Percentiles rank a stretch among this genome's conserved stretches.
These are phyloP conservation scores for Smutsia temminckii DNA, from an alignment of 2,797 vertebrate species.

Conservation along the genomic window DNA sequence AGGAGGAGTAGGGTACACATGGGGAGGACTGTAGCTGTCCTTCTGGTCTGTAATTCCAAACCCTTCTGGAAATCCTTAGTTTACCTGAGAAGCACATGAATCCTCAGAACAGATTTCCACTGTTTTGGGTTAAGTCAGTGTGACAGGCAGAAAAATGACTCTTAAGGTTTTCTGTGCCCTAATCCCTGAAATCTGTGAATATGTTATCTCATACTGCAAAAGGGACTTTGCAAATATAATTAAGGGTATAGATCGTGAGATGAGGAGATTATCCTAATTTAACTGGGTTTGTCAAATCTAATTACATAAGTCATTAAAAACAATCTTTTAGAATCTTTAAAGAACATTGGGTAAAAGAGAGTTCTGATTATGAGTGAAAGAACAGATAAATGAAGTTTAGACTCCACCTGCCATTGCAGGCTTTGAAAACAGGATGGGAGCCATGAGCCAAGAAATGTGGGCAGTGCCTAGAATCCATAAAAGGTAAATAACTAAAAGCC, in stretches of 20 bases:
- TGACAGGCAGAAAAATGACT: not conserved
- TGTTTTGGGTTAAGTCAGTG: not conserved
- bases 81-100: not conserved
- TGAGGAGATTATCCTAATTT: not conserved
- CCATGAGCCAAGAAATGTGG: not conserved
- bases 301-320: not conserved
- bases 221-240: not conserved
- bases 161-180: not conserved
- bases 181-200: not conserved
- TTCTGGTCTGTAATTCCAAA: not conserved
- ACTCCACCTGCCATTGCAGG: not conserved
- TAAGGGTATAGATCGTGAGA: not conserved
- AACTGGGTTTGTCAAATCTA: not conserved
- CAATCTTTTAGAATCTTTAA: not conserved
- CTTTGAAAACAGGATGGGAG: not conserved
- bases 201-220: not conserved
- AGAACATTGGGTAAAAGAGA: not conserved
- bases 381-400: not conserved
- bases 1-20: not conserved
- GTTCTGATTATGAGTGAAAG: not conserved
- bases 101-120: not conserved
- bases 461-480: not conserved
- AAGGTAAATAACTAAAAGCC: not conserved
- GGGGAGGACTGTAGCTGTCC: not conserved
- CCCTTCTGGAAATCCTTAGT: not conserved